Evolutionary conservation across 1,140 invertebrate species (phyloP), one percentile per base, ranked within the genome.

Genomic region (Centruroides vittatus): DNA sequence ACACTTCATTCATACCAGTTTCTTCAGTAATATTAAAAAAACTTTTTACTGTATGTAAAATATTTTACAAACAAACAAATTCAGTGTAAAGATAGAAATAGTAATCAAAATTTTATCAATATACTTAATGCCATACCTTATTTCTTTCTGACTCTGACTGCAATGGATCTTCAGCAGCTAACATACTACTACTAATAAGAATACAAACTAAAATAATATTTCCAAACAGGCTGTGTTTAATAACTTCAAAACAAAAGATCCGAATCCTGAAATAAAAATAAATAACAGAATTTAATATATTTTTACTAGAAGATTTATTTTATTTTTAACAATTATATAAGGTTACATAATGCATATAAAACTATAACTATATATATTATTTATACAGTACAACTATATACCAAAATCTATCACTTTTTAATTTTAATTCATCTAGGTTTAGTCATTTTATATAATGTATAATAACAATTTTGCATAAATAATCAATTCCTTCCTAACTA

Each of bases 171-270:
- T 99, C 97, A 58, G 93, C 91, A 0, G 94, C 96, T 74, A 99
- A 82, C 85, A 99, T 93, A 60, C 89, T 92, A 57, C 93, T 97
- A 4, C 94, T 98, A 66, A 99, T 89, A 80, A 99, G 86, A 75
- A 99, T 99, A 76, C 96, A 99, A 7, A 86, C 86, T 50, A 99
- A 77, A 67, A 99, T 95, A 62, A 96, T 81, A 77, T 99, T 99
- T 35, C 91, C 84, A 73, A 99, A 99, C 69, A 92, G 86, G 58
- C 84, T 86, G 72, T 99, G 95, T 74, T 98, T 98, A 71, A 91
- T 94, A 61, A 98, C 79, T 81, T 86, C 90, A 76, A 98, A 93
- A 74, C 95, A 99, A 68, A 97, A 88, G 3, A 96, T 82, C 34
- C 97, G 90, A 77, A 99, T 90, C 76, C 93, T 95, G 76, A 59